Evolutionary conservation across 1,140 invertebrate genomes (phyloP).

Genomic region (Drosophila eugracilis): DNA sequence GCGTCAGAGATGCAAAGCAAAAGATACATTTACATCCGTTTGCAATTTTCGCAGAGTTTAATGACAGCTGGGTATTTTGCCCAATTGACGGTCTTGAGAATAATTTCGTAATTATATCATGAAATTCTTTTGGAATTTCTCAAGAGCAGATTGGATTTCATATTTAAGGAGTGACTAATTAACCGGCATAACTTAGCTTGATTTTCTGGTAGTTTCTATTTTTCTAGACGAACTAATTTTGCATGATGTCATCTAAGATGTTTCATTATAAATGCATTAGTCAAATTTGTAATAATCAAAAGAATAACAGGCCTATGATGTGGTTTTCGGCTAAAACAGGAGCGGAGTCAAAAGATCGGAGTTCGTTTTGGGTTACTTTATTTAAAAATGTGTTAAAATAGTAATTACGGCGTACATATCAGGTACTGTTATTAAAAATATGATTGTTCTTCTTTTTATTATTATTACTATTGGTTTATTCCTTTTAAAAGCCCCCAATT

Average conservation of each 20-base stretch:
- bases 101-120: conserved; percentile 18
- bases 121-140: conserved; percentile 16
- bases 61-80: conserved; percentile 20
- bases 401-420: no score
- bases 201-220: conserved; percentile 3
- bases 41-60: conserved; percentile 17
- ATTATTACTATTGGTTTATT: no score
- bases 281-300: conserved; percentile 54
- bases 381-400: no score
- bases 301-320: conserved; percentile 55
- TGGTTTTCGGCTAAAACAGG: conserved; percentile 9
- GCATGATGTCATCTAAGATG: conserved; percentile 33
- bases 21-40: conserved; percentile 41
- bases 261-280: conserved; percentile 78
- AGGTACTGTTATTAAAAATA: no score
- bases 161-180: background rate
- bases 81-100: conserved; percentile 5
- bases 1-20: conserved; percentile 25
- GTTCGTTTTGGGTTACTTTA: no score
- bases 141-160: conserved; percentile 1
- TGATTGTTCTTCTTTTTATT: no score
- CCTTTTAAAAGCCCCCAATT: background rate
- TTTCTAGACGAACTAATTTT: conserved; percentile 13
- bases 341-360: background rate
- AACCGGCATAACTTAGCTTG: conserved; percentile 15